phyloP scores from a whole-genome alignment of 2,888 invertebrate species.

The Heteropelma amictum region DNA sequence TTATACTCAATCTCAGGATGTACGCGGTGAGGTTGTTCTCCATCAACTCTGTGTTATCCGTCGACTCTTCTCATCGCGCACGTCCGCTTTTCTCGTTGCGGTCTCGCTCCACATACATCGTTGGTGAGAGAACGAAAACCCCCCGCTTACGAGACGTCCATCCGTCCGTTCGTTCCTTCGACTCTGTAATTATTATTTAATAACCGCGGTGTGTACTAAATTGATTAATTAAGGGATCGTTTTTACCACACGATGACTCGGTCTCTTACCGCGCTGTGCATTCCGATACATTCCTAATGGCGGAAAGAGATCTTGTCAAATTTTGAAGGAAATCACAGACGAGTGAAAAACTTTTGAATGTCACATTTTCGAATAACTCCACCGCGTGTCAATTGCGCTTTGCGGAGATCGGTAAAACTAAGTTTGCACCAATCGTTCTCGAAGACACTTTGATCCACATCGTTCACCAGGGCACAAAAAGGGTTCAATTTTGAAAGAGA shows the following conservation, averaged over 20 bases:
- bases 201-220: constrained; percentile 60
- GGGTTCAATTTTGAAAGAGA: no score
- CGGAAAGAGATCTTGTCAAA: not conserved
- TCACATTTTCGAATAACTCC: no score
- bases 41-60: constrained; percentile 18
- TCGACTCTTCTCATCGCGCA: constrained; percentile 38
- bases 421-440: no score
- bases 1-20: no score
- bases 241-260: constrained; percentile 61
- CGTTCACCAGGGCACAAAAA: no score
- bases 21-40: constrained; percentile 29
- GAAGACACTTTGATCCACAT: no score
- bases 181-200: constrained; percentile 64
- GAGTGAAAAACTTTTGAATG: not conserved
- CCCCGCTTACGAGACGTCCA: constrained; percentile 49
- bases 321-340: not conserved
- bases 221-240: constrained; percentile 67
- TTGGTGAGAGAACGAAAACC: constrained; percentile 19
- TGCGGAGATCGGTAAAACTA: no score
- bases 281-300: not conserved
- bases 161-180: constrained; percentile 53
- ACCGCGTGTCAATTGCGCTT: no score
- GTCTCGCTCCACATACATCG: constrained; percentile 55
- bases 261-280: constrained; percentile 6
- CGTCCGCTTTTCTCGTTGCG: constrained; percentile 42